Evolutionary conservation across 1,140 invertebrate species (phyloP), one percentile per base, ranked within the genome.

Genomic region (Melipona quadrifasciata): DNA sequence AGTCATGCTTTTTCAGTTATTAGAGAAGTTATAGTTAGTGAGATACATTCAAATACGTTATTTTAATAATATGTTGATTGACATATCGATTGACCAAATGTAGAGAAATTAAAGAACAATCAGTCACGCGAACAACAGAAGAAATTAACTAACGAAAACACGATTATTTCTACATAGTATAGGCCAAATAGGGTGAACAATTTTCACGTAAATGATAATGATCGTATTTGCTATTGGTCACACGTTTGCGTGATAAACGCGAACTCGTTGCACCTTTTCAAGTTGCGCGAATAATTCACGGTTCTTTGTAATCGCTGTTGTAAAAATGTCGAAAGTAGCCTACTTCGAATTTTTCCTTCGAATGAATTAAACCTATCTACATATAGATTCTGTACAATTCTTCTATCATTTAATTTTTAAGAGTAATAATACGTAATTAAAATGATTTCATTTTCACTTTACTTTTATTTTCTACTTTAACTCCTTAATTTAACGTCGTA

Each of bases 191-290:
- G 17, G 27, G 51, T 6, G 14, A n/a, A 17, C 10, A 47, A 68
- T 79, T 68, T 70, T 81, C 68, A 16, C 34, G 31, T 70, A 34
- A 47, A 14, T 39, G 14, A 24, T 1, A 77, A 77, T 16, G 47
- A 58, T 70, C 34, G 51, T 55, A 77, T 57, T 82, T 76, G 31
- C 47, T 71, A 27, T 64, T 31, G 64, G 61, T 67, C 34, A 12
- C 27, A 6, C 31, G 75, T 27, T 88, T 34, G 86, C 87, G 82
- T 87, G 87, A 82, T 70, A 12, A 88, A 88, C 74, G 86, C 78
- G 65, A 81, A 84, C 73, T 87, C 34, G 80, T 74, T 81, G 61
- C 70, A 55, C 53, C 84, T 73, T 78, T 70, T n/a, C 34, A 39
- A 34, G 55, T 47, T 78, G 34, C 16, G 19, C 57, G 67, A 73